Base-by-base conservation (phyloP, 2,797 vertebrate species). In the Tarsius wallacei region DNA sequence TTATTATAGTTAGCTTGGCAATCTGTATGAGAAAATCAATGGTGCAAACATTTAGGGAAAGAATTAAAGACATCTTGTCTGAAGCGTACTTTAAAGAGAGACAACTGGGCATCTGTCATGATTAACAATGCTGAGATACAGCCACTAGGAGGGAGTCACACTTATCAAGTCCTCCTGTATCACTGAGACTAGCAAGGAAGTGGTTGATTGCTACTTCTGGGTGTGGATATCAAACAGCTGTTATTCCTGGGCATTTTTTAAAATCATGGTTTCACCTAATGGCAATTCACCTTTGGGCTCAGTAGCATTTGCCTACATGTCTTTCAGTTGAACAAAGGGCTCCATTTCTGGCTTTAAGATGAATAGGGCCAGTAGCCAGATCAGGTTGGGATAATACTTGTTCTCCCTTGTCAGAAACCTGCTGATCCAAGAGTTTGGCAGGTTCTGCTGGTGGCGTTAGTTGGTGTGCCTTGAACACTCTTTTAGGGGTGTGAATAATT, bases 291-390 rank as follows among this genome's bases (percentile, higher is more conserved):
- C n/a, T 80, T 85, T 19, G 73, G 74, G 59, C n/a, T 73, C 47
- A 28, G 31, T 55, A 49, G 51, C 76, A 2, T 78, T 53, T 71
- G 36, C 36, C 36, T 74, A 12, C 3, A 0, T 8, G 17, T 14
- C 33, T 81, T 91, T 70, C 64, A 71, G 17, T 68, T 88, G 78
- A 74, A 90, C 22, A 26, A 42, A 93, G 86, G 53, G 12, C 71
- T 77, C 26, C 3, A 0, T 31, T 22, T 71, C 17, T 33, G 47
- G 42, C 66, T 74, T 76, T 83, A 49, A 84, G 51, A 93, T 24
- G 15, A 64, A 10, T 0, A n/a, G 31, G 16, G 24, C 64, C 14
- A 1, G 51, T 10, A 55, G 49, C 57, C 42, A 22, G 53, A 26
- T 51, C 3, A 0, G 33, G 24, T 83, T 53, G 33, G 49, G 26